These are phyloP conservation scores for Zhuqinia jingwanae DNA, from an alignment of 2,888 invertebrate genomes.

Conservation along the genomic window DNA sequence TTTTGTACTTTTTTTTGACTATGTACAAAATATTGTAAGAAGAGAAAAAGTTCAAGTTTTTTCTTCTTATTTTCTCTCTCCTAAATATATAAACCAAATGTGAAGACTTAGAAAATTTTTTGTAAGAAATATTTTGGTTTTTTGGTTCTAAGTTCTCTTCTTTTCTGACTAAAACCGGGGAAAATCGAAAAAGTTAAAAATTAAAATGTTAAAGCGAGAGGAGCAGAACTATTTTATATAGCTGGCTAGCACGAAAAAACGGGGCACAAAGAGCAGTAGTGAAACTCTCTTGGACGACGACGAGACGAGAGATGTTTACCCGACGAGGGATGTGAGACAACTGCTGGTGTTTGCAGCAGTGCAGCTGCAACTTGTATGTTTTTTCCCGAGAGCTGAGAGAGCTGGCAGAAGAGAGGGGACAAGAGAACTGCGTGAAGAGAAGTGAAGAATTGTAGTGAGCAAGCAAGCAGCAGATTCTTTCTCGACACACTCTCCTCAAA, in stretches of 20 bases:
- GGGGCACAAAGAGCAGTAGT: slow-evolving; percentile 46
- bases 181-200: slow-evolving; percentile 43
- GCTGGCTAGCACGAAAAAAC: slow-evolving; percentile 12
- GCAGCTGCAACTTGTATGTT: slow-evolving; percentile 61
- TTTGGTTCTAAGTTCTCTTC: background rate
- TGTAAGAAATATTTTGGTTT: slow-evolving; percentile 12
- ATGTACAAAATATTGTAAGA: background rate
- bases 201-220: slow-evolving; percentile 44
- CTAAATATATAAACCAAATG: background rate
- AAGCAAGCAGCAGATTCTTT: slow-evolving; percentile 3
- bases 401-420: background rate
- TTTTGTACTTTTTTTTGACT: slow-evolving; percentile 5
- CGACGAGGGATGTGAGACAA: slow-evolving; percentile 62
- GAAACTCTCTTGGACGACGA: slow-evolving; percentile 41
- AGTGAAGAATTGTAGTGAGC: background rate
- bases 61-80: background rate
- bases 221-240: slow-evolving; percentile 44
- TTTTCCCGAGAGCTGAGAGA: slow-evolving; percentile 42
- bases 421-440: slow-evolving; percentile 1
- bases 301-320: slow-evolving; percentile 62
- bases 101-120: slow-evolving; percentile 28
- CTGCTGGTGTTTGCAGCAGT: slow-evolving; percentile 58
- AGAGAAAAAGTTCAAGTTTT: slow-evolving; percentile 26
- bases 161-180: slow-evolving; percentile 20
- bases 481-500: slow-evolving; percentile 24